Conservation (phyloP, 2,113 vertebrate species). For the Pseudorasbora parva region DNA sequence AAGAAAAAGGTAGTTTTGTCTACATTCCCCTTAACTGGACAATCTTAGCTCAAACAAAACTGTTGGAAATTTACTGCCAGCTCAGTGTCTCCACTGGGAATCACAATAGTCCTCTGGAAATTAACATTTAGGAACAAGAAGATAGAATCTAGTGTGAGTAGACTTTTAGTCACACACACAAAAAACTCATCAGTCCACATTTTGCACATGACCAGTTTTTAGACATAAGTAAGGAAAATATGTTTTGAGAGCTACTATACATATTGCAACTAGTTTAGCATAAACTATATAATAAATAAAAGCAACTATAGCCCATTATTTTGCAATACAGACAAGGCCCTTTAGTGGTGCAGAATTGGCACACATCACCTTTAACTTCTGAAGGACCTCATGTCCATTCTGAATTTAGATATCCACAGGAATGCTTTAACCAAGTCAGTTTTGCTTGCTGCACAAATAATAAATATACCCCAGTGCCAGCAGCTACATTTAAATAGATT, state of each 20-base stretch:
- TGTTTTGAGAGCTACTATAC: background rate
- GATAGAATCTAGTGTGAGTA: conserved; percentile 4
- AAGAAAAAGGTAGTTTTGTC: background rate
- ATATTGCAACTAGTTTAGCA: background rate
- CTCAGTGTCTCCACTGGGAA: background rate
- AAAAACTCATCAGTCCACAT: background rate
- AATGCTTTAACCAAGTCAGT: conserved; percentile 72
- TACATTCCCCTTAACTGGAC: conserved; percentile 22
- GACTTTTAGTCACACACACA: background rate
- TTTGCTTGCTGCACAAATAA: conserved; percentile 73
- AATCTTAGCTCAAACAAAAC: conserved; percentile 5
- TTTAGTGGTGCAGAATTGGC: background rate
- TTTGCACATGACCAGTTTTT: background rate
- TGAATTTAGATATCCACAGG: conserved; percentile 72
- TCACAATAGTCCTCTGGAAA: background rate
- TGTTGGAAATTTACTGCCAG: conserved; percentile 4
- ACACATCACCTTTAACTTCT: conserved; percentile 27
- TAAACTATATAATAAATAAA: background rate
- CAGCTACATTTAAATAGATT: conserved; percentile 63
- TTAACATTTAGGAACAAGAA: background rate
- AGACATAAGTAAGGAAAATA: background rate
- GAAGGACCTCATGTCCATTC: conserved; percentile 62
- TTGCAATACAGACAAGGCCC: background rate
- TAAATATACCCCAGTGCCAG: conserved; percentile 78
- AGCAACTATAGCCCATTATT: background rate